Percentiles rank a stretch among this genome's conserved stretches.
Conservation (phyloP, 1,140 invertebrate species). For the Panagrolaimus sp. region DNA sequence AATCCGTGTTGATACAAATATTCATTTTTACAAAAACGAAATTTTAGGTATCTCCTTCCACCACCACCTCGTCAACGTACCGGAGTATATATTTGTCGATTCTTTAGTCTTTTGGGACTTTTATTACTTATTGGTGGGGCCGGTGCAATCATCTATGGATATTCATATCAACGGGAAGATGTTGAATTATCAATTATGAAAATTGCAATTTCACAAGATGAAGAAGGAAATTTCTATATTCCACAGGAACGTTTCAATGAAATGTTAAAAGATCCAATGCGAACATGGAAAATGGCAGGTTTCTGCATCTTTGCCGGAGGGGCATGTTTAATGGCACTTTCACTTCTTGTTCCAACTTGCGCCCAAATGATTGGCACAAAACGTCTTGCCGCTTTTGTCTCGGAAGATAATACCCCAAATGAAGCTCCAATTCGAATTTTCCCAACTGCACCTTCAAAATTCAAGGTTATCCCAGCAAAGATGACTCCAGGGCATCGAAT, state of each 20-base stretch:
- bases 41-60: constrained; percentile 50
- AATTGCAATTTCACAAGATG: constrained; percentile 48
- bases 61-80: constrained; percentile 49
- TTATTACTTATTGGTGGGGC: constrained; percentile 52
- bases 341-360: constrained; percentile 51
- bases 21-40: neutral
- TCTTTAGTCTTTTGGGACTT: constrained; percentile 51
- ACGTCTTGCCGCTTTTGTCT: constrained; percentile 48
- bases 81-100: constrained; percentile 49
- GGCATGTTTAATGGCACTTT: constrained; percentile 52
- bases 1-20: too few relatives aligned
- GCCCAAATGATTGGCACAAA: constrained; percentile 45
- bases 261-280: constrained; percentile 54
- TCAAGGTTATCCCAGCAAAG: constrained; percentile 41
- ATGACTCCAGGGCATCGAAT: constrained; percentile 38
- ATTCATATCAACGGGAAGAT: constrained; percentile 47
- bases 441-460: constrained; percentile 29
- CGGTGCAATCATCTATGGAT: constrained; percentile 49
- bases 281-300: constrained; percentile 52
- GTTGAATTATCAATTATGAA: constrained; percentile 44
- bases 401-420: constrained; percentile 56
- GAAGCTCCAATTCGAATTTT: constrained; percentile 57
- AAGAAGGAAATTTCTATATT: constrained; percentile 56
- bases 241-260: constrained; percentile 53
- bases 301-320: constrained; percentile 56